Evolutionary conservation across 2,888 invertebrate genomes (phyloP), one percentile per base, ranked within the genome.

Genomic region (Ischnus inquisitorius): DNA sequence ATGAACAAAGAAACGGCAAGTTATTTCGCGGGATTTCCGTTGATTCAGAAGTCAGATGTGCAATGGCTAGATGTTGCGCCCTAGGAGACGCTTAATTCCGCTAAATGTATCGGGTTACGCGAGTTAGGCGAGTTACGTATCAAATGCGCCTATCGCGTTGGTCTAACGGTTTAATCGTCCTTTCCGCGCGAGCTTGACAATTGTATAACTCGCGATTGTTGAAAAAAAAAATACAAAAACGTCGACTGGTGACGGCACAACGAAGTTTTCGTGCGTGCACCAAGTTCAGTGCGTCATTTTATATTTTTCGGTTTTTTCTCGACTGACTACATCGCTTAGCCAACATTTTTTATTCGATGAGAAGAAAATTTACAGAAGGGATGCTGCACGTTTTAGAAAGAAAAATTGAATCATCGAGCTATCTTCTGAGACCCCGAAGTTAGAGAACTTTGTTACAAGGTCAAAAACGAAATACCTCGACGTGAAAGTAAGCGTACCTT

Each of bases 101-200:
- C 16, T 39, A 22, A 41, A 74, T 72, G 74, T 74, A 78, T 82
- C 74, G 62, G 60, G 68, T 82, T 74, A 78, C 78, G 6, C 34
- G 34, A 34, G 34, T 34, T 34, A 34, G 34, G 8, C 74, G 62
- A 68, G 68, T 82, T 74, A 78, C 74, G 68, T 41, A 39, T 65
- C 34, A 6, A 34, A 34, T 34, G 34, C 8, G 8, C 8, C 0
- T 34, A 34, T 34, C 65, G 16, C 72, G 41, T 19, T 19, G 77
- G 60, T 67, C 46, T 74, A 43, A 43, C 34, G 68, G 62, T 82
- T 39, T 48, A 62, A 34, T 34, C 51, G 12, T 41, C 39, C 22
- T 16, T 79, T 82, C 74, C 62, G 78, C 74, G 68, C 69, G 43
- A 60, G 39, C 62, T 79, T 34, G 28, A 34, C 39, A 12, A 46